Evolutionary conservation across 2,888 invertebrate genomes (phyloP).

Genomic region (Eilema depressum): DNA sequence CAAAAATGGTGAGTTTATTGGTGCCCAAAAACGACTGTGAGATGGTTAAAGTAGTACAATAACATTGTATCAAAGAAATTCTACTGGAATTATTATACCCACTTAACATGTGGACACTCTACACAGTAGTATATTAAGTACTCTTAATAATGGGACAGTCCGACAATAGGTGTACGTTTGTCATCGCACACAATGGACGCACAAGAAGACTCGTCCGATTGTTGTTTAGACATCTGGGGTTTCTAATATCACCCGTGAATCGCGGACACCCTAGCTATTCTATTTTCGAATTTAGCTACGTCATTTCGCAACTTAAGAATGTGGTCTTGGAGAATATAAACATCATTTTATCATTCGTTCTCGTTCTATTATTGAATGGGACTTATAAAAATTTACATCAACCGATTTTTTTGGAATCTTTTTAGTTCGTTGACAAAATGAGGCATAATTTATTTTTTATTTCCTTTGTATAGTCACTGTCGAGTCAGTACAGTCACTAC

Average conservation of each 20-base stretch:
- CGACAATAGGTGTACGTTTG: conserved; percentile 76
- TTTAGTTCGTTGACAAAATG: background rate
- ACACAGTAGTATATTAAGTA: conserved; percentile 76
- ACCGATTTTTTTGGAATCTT: conserved; percentile 16
- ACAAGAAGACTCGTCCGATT: conserved; percentile 66
- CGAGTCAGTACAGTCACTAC: background rate
- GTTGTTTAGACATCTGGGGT: conserved; percentile 85
- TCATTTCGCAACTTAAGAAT: conserved; percentile 61
- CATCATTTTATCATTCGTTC: conserved; percentile 43
- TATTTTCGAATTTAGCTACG: conserved; percentile 63
- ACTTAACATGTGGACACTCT: conserved; percentile 56
- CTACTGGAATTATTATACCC: background rate
- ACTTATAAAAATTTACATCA: conserved; percentile 38
- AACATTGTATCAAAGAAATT: background rate
- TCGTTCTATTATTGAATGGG: conserved; percentile 24
- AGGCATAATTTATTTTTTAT: background rate
- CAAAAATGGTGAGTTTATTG: background rate
- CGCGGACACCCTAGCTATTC: conserved; percentile 64
- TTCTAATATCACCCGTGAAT: conserved; percentile 64
- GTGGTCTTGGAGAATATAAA: conserved; percentile 52
- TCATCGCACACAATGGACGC: conserved; percentile 70
- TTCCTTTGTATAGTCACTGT: background rate
- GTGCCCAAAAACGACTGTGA: background rate
- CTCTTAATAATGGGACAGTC: conserved; percentile 74
- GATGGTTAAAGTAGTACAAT: background rate